These are phyloP conservation scores for Phyllostomus hastatus DNA, from an alignment of 2,113 vertebrate species.

Conservation along the genomic window DNA sequence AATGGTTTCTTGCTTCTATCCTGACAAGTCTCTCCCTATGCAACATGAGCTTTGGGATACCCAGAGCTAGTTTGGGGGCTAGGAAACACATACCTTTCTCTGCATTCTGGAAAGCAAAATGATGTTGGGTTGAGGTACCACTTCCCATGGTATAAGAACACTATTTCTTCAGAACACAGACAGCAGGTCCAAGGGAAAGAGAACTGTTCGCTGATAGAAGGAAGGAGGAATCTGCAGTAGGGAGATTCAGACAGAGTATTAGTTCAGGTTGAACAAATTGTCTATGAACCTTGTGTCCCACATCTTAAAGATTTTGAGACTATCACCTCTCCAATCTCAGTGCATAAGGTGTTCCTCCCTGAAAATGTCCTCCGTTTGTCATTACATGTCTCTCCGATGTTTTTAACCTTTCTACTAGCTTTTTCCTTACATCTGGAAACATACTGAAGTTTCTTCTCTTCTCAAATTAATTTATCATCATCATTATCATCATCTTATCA, in stretches of 20 bases:
- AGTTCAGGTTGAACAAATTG: neutral
- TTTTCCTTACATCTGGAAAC: neutral
- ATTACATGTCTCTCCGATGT: neutral
- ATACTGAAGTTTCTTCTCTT: neutral
- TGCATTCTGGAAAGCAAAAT: constrained; percentile 74
- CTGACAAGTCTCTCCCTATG: neutral
- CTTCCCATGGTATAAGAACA: constrained; percentile 75
- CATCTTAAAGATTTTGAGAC: neutral
- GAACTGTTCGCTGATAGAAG: neutral
- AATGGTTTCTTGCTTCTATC: neutral
- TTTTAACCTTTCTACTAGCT: neutral
- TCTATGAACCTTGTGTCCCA: neutral
- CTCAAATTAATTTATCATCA: neutral
- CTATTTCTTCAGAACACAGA: neutral
- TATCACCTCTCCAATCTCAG: neutral
- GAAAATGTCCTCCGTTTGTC: neutral
- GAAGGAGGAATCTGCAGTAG: neutral
- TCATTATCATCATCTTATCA: neutral
- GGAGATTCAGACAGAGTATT: neutral
- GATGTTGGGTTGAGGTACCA: constrained; percentile 66
- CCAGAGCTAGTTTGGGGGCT: neutral
- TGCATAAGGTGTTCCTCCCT: neutral
- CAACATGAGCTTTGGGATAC: neutral
- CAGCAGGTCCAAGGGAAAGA: neutral
- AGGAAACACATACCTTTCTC: constrained; percentile 75